Evolutionary conservation across 2,797 vertebrate species (phyloP), one percentile per base, ranked within the genome.

Genomic region (Lates japonicus): DNA sequence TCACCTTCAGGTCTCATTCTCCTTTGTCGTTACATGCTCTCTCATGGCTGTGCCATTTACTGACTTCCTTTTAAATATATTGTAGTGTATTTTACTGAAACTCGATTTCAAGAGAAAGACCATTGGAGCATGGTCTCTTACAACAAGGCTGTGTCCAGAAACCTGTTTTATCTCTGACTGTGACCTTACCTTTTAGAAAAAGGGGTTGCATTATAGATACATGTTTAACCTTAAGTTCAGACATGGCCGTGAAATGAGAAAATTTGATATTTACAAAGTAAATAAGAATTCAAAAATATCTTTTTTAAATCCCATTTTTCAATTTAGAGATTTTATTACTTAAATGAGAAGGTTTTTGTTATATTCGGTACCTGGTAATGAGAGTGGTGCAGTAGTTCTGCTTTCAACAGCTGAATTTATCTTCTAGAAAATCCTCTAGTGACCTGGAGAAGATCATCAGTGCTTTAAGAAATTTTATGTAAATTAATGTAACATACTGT

Each of bases 1-100:
- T 78, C 67, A 33, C 67, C 70, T 66, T 59, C 31, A 64, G 29
- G 29, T 67, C 48, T 69, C 25, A 63, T 76, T 72, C 75, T 57
- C 20, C n/a, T 66, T 44, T 41, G 52, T 41, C 13, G 63, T 65
- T 68, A 71, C 37, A 68, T 37, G 20, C 19, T 31, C 39, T 61
- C 76, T 67, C 46, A 41, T 31, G 33, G 25, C 70, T 67, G 62
- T 70, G 52, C 25, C 68, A 33, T 66, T 70, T 72, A 44, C 46
- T 33, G 60, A 51, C 31, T 51, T 74, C 39, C 29, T 52, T 67
- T 70, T 62, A 68, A 84, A 79, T 29, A 55, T 33, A 57, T 4
- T 65, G 8, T 22, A 17, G 2, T 63, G 20, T 41, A 49, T 48
- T 82, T 44, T 33, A 52, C 11, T 74, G 14, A 33, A 1, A 66